A percentile compares a stretch with the other conserved stretches of the same genome.
phyloP scores from a whole-genome alignment of 2,797 vertebrate genomes.

The Propithecus deckenii region DNA sequence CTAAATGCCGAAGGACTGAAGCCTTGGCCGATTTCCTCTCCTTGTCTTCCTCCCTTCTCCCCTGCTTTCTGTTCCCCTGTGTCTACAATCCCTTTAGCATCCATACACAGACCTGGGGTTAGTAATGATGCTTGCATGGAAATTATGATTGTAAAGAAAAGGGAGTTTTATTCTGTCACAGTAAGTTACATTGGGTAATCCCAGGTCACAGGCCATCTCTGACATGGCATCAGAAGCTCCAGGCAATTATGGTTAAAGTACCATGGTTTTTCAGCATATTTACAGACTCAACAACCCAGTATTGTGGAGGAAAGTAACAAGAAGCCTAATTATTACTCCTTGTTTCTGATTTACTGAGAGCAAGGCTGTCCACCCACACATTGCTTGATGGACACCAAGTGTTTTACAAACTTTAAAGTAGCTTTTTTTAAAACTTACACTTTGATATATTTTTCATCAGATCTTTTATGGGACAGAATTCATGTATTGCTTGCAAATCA shows the following conservation, averaged over 20 bases:
- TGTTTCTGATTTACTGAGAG: constrained; percentile 81
- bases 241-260: constrained; percentile 61
- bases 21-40: not conserved
- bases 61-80: not conserved
- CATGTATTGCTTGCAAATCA: constrained; percentile 32
- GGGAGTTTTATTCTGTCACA: not conserved
- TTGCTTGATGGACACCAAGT: constrained; percentile 74
- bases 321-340: constrained; percentile 81
- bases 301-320: constrained; percentile 73
- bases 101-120: not conserved
- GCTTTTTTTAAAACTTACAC: constrained; percentile 63
- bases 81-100: not conserved
- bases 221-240: constrained; percentile 49
- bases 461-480: constrained; percentile 26
- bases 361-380: constrained; percentile 81
- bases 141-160: not conserved
- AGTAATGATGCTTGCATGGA: not conserved
- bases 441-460: constrained; percentile 58
- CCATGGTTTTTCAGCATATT: constrained; percentile 70
- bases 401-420: constrained; percentile 74
- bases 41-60: not conserved
- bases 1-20: not conserved
- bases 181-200: constrained; percentile 64
- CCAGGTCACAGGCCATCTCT: constrained; percentile 72
- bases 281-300: constrained; percentile 72